Conservation (phyloP, 1,140 invertebrate species). For the Drosophila ficusphila region DNA sequence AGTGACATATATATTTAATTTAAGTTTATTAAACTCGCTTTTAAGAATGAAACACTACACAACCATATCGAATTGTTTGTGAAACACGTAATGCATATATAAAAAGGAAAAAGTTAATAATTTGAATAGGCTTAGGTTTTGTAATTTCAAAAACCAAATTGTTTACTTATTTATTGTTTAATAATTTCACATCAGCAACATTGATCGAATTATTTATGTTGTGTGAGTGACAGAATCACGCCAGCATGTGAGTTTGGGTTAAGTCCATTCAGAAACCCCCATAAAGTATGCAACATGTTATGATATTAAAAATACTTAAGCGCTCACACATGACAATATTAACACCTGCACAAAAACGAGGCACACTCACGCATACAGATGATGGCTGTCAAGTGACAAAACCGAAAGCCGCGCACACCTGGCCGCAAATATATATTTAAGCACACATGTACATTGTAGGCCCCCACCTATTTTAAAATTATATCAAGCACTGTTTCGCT, state of each 20-base stretch:
- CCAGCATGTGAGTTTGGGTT: not conserved
- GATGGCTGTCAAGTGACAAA: constrained; percentile 38
- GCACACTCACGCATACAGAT: not conserved
- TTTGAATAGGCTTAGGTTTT: too few relatives aligned
- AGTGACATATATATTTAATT: too few relatives aligned
- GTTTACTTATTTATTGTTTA: too few relatives aligned
- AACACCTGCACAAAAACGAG: constrained; percentile 42
- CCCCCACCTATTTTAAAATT: not conserved
- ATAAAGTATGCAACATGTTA: constrained; percentile 55
- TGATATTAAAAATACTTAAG: constrained; percentile 68
- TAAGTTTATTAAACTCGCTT: too few relatives aligned
- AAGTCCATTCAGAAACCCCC: constrained; percentile 14
- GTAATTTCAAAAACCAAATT: too few relatives aligned
- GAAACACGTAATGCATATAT: too few relatives aligned
- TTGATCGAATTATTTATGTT: constrained; percentile 31
- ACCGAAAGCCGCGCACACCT: constrained; percentile 30
- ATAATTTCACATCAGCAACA: not conserved
- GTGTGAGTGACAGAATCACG: constrained; percentile 5
- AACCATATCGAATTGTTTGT: too few relatives aligned
- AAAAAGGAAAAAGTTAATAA: too few relatives aligned
- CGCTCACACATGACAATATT: constrained; percentile 63
- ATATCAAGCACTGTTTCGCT: constrained; percentile 1
- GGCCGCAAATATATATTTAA: constrained; percentile 3
- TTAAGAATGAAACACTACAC: too few relatives aligned
- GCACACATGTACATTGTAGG: constrained; percentile 1